Evolutionary conservation across 2,113 vertebrate genomes (phyloP), one percentile per base, ranked within the genome.

Genomic region (Poeciliopsis occidentalis): DNA sequence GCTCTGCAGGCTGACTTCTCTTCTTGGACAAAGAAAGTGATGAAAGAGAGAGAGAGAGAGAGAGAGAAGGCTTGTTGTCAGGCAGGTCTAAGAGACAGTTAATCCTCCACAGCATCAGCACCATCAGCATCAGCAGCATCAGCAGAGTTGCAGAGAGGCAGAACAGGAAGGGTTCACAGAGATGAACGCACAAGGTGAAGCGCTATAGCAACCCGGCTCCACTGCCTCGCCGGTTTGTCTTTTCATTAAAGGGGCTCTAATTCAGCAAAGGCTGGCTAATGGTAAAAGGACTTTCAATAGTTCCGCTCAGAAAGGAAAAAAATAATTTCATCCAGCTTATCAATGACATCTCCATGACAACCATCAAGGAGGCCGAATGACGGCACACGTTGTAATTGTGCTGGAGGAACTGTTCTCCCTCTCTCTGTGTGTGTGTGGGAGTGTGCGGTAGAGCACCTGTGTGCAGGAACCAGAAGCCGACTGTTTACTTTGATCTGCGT

Each of bases 281-380:
- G 47, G 63, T 70, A 64, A 41, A 60, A 37, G 70, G 72, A 79
- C 51, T 15, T 75, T 75, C 22, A 73, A 83, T 71, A 66, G 72
- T 84, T 72, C 15, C n/a, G 62, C 24, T 47, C 77, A 83, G 77
- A 76, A 76, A 82, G 70, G 39, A 57, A 73, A 37, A 29, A 29
- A 73, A 73, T 69, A 27, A 69, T 87, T 85, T 87, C 79, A 81
- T 80, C 86, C 78, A 89, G 79, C 85, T 85, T 85, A 87, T 89
- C 91, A 93, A 91, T 94, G 90, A 88, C 90, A 89, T 94, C 92
- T 84, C 93, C 91, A 94, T 93, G 92, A 87, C 92, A 92, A 94
- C 93, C 85, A 85, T 78, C 73, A 85, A 85, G 75, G 85, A 89
- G 85, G 88, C 84, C 61, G 81, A 74, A 79, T 80, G 82, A 85